Evolutionary conservation across 2,888 invertebrate genomes (phyloP).

Genomic region (Phasia obesa): DNA sequence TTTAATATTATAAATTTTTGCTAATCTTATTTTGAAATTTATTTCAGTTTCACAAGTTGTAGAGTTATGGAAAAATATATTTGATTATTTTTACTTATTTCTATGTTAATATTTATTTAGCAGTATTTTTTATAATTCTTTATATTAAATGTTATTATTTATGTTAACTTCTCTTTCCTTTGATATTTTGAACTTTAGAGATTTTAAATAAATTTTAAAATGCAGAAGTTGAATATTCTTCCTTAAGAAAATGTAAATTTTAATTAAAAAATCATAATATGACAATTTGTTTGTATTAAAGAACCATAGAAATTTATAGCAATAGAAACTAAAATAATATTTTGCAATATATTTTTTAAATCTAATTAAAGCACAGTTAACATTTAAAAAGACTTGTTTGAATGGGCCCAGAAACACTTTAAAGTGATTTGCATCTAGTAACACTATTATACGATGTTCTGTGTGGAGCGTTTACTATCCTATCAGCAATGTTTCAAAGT

Average conservation of each 20-base stretch:
- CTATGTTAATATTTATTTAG: neutral
- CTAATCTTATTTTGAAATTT: constrained; percentile 6
- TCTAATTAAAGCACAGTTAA: too few relatives aligned
- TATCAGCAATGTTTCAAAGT: too few relatives aligned
- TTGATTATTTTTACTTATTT: constrained; percentile 4
- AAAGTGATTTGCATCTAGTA: too few relatives aligned
- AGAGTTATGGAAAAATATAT: constrained; percentile 45
- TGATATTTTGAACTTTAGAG: neutral
- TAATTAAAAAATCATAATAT: neutral
- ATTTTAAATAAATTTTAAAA: neutral
- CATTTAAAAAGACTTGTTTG: too few relatives aligned
- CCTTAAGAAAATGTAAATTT: neutral
- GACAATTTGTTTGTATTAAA: too few relatives aligned
- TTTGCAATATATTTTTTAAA: too few relatives aligned
- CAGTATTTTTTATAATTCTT: neutral
- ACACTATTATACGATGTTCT: too few relatives aligned
- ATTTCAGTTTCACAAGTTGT: constrained; percentile 26
- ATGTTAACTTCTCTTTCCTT: constrained; percentile 22
- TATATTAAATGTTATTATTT: constrained; percentile 5
- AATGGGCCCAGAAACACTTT: too few relatives aligned
- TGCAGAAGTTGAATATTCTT: neutral
- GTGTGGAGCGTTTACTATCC: too few relatives aligned
- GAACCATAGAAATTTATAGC: too few relatives aligned
- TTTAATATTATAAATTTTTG: constrained; percentile 3
- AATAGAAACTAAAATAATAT: too few relatives aligned